Evolutionary conservation across 2,888 invertebrate species (phyloP), one percentile per base, ranked within the genome.

Genomic region (Schizaphis graminum): DNA sequence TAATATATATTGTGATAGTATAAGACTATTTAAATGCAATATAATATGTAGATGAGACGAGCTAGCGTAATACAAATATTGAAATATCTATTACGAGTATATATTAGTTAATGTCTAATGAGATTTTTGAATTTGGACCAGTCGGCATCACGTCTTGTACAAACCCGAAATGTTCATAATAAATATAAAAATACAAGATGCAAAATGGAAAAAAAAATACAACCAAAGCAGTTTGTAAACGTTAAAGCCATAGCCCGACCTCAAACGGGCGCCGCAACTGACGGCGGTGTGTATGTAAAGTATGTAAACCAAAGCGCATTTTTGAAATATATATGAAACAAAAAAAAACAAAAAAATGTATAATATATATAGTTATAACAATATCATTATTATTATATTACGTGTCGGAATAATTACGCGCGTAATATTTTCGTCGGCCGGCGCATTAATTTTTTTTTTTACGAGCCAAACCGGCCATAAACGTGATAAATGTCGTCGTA

Each of bases 401-500:
- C 91, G 86, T 91, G 86, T 91, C 53, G 91, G 91, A 84, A 91
- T 91, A 91, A 91, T 91, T 91, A 91, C 86, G 91, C 86, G 92
- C 87, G 87, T 61, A 87, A 87, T 92, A 92, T 87, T 92, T 86
- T 91, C 91, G 91, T 87, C 87, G 61, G 35, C 21, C 44, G 28
- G 91, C 44, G n/a, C 56, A 87, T 92, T 91, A 41, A 56, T 91
- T 35, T 77, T 56, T 56, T 85, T 91, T 92, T 86, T 93, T 88
- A 89, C 77, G 89, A 89, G 41, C 77, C 53, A 28, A 93, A 92
- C 93, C 67, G 89, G 77, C 56, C 47, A 35, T 61, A 92, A 92
- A 92, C 88, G 89, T 84, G 93, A 93, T 93, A 93, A 93, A 93
- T 44, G 89, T 93, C 93, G 77, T 77, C 89, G 77, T 93, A 89